Percentiles rank a stretch among this genome's conserved stretches.
phyloP scores from a whole-genome alignment of 1,140 invertebrate genomes.

The Hycleus cichorii region DNA sequence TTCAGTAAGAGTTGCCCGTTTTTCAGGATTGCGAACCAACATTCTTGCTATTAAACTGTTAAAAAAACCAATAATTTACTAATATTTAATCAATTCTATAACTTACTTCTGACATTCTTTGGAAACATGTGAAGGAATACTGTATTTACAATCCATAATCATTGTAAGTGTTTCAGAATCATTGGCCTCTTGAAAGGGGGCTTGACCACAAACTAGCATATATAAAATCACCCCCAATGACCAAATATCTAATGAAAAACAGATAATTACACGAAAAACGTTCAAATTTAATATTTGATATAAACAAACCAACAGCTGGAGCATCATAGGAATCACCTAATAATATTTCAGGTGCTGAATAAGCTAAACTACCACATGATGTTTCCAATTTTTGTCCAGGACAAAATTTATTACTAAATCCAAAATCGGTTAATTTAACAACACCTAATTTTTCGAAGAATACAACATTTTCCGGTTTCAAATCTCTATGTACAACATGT shows the following conservation, averaged over 20 bases:
- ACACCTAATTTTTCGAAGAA: conserved; percentile 96
- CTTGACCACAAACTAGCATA: conserved; percentile 95
- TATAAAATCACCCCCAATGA: conserved; percentile 96
- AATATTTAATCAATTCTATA: neutral
- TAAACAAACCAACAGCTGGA: conserved; percentile 78
- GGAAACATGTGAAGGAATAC: conserved; percentile 85
- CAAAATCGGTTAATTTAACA: conserved; percentile 99
- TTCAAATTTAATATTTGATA: neutral
- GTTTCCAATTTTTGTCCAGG: conserved; percentile 97
- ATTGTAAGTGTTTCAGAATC: conserved; percentile 98
- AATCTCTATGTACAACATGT: conserved; percentile 88
- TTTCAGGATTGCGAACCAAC: conserved; percentile 87
- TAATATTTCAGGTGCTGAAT: conserved; percentile 98
- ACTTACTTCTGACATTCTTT: conserved; percentile 70
- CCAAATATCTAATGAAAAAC: conserved; percentile 50
- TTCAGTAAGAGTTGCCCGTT: conserved; percentile 78
- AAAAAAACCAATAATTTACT: conserved; percentile 25
- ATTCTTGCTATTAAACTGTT: conserved; percentile 80
- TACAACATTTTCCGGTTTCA: conserved; percentile 98
- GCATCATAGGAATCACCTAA: conserved; percentile 92
- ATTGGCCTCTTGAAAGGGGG: conserved; percentile 98
- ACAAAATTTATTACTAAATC: conserved; percentile 95
- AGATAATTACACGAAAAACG: neutral
- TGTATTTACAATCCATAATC: conserved; percentile 99
- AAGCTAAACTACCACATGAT: conserved; percentile 97